Base-by-base conservation (phyloP, 1,140 invertebrate species). In the Drosophila lowei region DNA sequence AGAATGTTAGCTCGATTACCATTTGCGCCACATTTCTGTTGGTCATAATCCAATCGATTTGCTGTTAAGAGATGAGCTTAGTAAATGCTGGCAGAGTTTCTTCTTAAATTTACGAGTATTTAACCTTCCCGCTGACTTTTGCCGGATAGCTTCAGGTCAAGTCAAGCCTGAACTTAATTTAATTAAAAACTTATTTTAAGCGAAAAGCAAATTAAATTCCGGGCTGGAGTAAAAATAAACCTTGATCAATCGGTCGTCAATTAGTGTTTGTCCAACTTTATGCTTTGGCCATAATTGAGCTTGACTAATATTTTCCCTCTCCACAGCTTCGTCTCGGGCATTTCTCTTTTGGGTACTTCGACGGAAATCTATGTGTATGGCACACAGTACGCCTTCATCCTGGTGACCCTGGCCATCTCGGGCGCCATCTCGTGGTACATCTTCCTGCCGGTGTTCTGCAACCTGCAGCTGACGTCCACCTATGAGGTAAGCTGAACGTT, bases 361-460 rank as follows among this genome's bases (percentile, higher is more conserved):
- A 96, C 96, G 0, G 97, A 97, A 92, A 94, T 97, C 60, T 98
- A 98, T 86, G 94, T 95, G 44, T 94, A 96, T 72, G 96, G 96
- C 1, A 95, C 94, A 0, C 95, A 95, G 77, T 96, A 96, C 72
- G 92, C 94, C 1, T 95, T 93, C 66, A 94, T 95, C 16, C 91
- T 94, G 8, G 90, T 94, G n/a, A 94, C 94, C 0, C 93, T 95
- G 56, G 92, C 95, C 25, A 81, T 96, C 11, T 94, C 95, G 71
- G 94, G 94, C 21, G 76, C 95, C 5, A 92, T 95, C 1, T 94
- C 96, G 85, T 94, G 94, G 2, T 93, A 94, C 73, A 92, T 97
- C 3, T 97, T 95, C 85, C 91, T 97, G 43, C 97, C 97, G 0
- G 95, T 98, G 0, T 97, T 97, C 90, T 96, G 96, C 89, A 93